Percentiles rank a stretch among this genome's conserved stretches.
phyloP scores from a whole-genome alignment of 2,797 vertebrate species.

The Bovichtus diacanthus region DNA sequence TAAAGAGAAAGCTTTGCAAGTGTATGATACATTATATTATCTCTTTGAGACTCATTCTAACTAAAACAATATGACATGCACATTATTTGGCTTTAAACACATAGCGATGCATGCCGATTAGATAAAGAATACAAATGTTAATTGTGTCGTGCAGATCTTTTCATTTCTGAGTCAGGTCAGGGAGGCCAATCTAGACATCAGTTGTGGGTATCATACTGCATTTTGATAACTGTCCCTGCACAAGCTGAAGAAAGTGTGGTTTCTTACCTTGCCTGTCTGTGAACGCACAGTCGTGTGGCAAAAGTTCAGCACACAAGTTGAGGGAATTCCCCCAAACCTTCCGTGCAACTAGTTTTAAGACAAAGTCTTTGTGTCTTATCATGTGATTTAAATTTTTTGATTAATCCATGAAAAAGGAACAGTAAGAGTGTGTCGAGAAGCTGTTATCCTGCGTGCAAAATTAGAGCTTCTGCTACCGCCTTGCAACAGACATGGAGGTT shows the following conservation, averaged over 20 bases:
- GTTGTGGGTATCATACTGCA: conserved; percentile 23
- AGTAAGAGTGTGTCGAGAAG: background rate
- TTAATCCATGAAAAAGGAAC: background rate
- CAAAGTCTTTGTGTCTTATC: conserved; percentile 9
- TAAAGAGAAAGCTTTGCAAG: conserved; percentile 22
- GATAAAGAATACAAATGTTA: conserved; percentile 23
- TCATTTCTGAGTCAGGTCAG: conserved; percentile 19
- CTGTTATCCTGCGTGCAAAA: conserved; percentile 5
- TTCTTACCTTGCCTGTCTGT: conserved; percentile 23
- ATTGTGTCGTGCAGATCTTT: conserved; percentile 19
- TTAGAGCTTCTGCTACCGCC: conserved; percentile 8
- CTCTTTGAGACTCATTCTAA: background rate
- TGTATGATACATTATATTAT: background rate
- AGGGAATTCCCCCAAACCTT: conserved; percentile 15
- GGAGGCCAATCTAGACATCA: conserved; percentile 1
- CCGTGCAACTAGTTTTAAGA: conserved; percentile 28
- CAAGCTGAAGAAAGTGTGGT: conserved; percentile 21
- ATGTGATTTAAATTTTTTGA: background rate
- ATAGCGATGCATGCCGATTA: conserved; percentile 26
- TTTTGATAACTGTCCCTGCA: conserved; percentile 26
- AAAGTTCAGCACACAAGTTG: conserved; percentile 33
- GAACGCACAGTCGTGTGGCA: conserved; percentile 8
- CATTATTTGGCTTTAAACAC: conserved; percentile 27
- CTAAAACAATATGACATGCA: conserved; percentile 24
- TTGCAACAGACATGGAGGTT: conserved; percentile 25